Evolutionary conservation across 2,113 vertebrate species (phyloP).

Genomic region (Boleophthalmus pectinirostris): DNA sequence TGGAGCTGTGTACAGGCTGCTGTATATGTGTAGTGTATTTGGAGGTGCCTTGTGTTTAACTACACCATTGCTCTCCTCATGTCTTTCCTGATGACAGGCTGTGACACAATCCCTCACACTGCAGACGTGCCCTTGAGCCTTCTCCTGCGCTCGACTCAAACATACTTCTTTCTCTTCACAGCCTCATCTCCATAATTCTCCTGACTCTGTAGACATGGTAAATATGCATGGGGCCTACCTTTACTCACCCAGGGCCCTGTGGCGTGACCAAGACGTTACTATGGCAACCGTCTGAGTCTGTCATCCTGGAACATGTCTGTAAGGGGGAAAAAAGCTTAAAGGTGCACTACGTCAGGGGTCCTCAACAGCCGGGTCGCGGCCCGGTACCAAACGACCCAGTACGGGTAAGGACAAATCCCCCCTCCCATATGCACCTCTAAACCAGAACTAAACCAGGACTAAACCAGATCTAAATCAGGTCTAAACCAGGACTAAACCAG

Average conservation of each 20-base stretch:
- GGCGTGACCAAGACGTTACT: constrained; percentile 12
- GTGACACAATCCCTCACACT: neutral
- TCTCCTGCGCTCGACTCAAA: constrained; percentile 25
- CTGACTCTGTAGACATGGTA: constrained; percentile 39
- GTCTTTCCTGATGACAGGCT: neutral
- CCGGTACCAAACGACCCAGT: too few relatives aligned
- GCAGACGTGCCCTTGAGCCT: neutral
- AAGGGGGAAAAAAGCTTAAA: too few relatives aligned
- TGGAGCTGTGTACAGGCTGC: too few relatives aligned
- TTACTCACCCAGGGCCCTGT: constrained; percentile 13
- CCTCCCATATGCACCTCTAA: too few relatives aligned
- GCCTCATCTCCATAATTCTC: constrained; percentile 52
- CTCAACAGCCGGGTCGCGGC: too few relatives aligned
- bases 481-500: too few relatives aligned
- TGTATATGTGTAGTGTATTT: too few relatives aligned
- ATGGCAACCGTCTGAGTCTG: constrained; percentile 1
- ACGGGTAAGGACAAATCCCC: too few relatives aligned
- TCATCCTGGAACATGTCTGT: neutral
- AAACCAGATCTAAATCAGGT: too few relatives aligned
- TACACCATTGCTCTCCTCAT: neutral
- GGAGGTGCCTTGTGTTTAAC: neutral
- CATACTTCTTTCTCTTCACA: constrained; percentile 11
- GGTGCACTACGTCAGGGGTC: too few relatives aligned
- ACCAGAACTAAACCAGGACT: too few relatives aligned
- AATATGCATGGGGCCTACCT: constrained; percentile 38